A percentile compares a stretch with the other conserved stretches of the same genome.
Conservation (phyloP, 2,113 vertebrate genomes). For the Campylomormyrus tamandua region DNA sequence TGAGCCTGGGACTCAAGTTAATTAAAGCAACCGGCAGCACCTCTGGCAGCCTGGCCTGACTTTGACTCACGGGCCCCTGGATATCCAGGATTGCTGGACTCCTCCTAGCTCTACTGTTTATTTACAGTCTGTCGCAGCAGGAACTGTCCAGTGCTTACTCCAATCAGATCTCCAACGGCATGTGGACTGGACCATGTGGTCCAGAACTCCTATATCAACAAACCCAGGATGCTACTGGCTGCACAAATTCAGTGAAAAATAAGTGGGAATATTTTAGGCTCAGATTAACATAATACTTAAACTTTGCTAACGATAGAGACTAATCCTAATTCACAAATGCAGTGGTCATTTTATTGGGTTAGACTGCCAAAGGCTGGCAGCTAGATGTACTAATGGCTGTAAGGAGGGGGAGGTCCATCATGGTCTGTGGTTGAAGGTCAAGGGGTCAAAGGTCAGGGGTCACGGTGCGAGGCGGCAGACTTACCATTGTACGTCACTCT, state of each 20-base stretch:
- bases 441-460: not conserved
- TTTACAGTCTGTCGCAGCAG: not conserved
- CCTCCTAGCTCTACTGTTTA: not conserved
- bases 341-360: not conserved
- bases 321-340: not conserved
- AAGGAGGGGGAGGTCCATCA: not conserved
- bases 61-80: not conserved
- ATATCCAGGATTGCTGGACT: not conserved
- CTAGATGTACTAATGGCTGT: not conserved
- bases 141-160: not conserved
- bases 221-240: not conserved
- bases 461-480: slow-evolving; percentile 24
- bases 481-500: slow-evolving; percentile 94
- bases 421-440: not conserved
- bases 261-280: not conserved
- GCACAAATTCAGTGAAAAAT: not conserved
- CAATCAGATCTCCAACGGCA: not conserved
- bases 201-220: not conserved
- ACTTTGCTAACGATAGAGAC: not conserved
- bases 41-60: not conserved
- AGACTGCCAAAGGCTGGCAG: not conserved
- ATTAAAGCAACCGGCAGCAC: not conserved
- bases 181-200: not conserved
- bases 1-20: not conserved
- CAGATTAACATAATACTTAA: not conserved